phyloP scores from a whole-genome alignment of 2,797 vertebrate genomes.

The Crenichthys baileyi region DNA sequence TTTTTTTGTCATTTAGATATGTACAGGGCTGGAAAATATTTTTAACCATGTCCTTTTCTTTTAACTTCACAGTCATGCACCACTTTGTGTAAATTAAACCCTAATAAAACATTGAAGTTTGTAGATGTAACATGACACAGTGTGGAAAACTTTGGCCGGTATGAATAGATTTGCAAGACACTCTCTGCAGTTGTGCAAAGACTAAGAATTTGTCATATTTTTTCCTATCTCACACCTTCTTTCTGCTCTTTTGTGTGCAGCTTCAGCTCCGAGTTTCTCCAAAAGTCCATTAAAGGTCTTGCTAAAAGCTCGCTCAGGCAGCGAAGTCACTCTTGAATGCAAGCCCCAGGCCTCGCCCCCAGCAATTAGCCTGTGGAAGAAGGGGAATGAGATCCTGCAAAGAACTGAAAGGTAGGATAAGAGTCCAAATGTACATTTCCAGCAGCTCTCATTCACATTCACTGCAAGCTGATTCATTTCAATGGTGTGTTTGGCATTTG shows the following conservation, averaged over 20 bases:
- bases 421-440: constrained; percentile 50
- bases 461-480: constrained; percentile 41
- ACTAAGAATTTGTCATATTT: constrained; percentile 21
- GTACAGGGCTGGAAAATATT: background rate
- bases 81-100: background rate
- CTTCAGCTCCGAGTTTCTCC: constrained; percentile 92
- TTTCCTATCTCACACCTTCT: constrained; percentile 32
- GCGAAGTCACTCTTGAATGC: constrained; percentile 91
- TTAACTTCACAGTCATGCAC: background rate
- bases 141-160: background rate
- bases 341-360: constrained; percentile 92
- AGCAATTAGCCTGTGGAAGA: constrained; percentile 91
- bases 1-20: no score
- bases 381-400: constrained; percentile 86
- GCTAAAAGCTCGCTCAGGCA: constrained; percentile 90
- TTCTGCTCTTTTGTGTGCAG: constrained; percentile 67
- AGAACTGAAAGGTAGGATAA: constrained; percentile 89
- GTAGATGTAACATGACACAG: background rate
- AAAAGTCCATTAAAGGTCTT: constrained; percentile 86
- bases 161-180: background rate
- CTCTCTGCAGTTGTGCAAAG: constrained; percentile 31
- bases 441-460: constrained; percentile 56
- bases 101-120: background rate
- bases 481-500: constrained; percentile 64
- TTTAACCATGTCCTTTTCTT: background rate